These are phyloP conservation scores for Caenorhabditis uteleia DNA, from an alignment of 2,888 invertebrate species.

Conservation along the genomic window DNA sequence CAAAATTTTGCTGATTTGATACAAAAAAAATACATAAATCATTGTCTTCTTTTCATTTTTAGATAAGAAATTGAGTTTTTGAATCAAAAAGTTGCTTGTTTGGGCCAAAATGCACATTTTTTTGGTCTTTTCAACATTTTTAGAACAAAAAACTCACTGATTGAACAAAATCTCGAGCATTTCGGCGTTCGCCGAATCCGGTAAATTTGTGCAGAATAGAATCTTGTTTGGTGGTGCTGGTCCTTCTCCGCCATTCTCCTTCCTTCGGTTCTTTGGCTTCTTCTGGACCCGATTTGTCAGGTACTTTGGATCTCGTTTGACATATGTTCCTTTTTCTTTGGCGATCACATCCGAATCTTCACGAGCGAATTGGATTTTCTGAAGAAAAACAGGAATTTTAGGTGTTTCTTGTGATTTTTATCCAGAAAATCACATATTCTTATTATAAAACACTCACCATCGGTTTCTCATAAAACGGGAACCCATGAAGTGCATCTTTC, in stretches of 20 bases:
- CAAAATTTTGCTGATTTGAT: too few relatives aligned
- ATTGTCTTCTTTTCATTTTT: too few relatives aligned
- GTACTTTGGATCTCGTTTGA: constrained; percentile 82
- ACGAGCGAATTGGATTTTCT: constrained; percentile 94
- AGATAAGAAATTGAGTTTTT: too few relatives aligned
- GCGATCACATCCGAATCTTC: constrained; percentile 93
- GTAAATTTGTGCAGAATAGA: constrained; percentile 96
- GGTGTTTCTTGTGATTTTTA: background rate
- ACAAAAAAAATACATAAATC: too few relatives aligned
- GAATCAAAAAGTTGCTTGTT: too few relatives aligned
- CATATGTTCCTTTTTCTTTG: constrained; percentile 94
- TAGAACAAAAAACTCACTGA: constrained; percentile 78
- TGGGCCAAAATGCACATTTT: too few relatives aligned
- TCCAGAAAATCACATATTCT: background rate
- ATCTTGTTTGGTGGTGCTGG: constrained; percentile 92
- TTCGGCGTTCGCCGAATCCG: constrained; percentile 97
- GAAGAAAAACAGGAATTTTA: constrained; percentile 50
- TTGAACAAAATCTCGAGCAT: constrained; percentile 98
- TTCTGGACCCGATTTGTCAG: constrained; percentile 27
- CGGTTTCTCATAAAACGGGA: constrained; percentile 98
- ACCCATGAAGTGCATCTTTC: constrained; percentile 95
- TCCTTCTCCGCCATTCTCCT: constrained; percentile 37
- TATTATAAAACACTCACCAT: constrained; percentile 75
- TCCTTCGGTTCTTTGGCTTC: constrained; percentile 30
- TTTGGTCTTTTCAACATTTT: constrained; percentile 4